A percentile compares a stretch with the other conserved stretches of the same genome.
phyloP scores from a whole-genome alignment of 64 coral and sea anemone species.

The Pocillopora damicornis region DNA sequence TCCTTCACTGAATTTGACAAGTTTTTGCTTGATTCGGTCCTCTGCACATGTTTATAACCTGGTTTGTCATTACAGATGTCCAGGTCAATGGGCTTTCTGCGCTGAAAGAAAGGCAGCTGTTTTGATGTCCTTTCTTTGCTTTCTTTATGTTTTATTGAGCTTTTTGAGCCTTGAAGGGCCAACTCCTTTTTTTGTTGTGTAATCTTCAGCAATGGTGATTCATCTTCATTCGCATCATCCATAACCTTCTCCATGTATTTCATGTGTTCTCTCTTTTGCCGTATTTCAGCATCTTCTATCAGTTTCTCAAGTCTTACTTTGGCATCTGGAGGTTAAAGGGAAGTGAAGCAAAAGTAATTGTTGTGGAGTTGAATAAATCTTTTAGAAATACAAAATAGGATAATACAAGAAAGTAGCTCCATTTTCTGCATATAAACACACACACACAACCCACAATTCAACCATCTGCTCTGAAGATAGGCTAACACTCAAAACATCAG shows the following conservation, averaged over 20 bases:
- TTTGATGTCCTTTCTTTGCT: constrained; percentile 4
- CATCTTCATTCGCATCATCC: not conserved
- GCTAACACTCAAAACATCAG: no score
- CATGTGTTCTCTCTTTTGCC: constrained; percentile 77
- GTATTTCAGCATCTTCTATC: constrained; percentile 81
- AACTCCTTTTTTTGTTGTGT: constrained; percentile 60
- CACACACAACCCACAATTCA: no score
- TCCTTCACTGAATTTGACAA: not conserved
- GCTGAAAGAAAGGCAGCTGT: constrained; percentile 37
- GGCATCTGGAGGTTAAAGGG: constrained; percentile 21
- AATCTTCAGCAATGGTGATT: constrained; percentile 57
- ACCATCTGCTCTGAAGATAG: no score
- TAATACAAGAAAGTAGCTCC: no score
- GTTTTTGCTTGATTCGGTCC: not conserved
- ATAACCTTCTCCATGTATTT: constrained; percentile 51
- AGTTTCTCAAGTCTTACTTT: constrained; percentile 66
- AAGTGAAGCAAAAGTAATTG: not conserved
- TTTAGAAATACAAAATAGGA: no score
- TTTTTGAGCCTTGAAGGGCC: not conserved
- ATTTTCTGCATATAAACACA: no score
- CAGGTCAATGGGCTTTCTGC: not conserved
- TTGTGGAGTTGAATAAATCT: not conserved
- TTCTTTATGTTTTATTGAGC: not conserved
- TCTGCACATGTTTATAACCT: not conserved
- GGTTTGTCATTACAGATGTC: not conserved